Conservation (phyloP, 2,888 invertebrate species). For the Drosophila picticornis region DNA sequence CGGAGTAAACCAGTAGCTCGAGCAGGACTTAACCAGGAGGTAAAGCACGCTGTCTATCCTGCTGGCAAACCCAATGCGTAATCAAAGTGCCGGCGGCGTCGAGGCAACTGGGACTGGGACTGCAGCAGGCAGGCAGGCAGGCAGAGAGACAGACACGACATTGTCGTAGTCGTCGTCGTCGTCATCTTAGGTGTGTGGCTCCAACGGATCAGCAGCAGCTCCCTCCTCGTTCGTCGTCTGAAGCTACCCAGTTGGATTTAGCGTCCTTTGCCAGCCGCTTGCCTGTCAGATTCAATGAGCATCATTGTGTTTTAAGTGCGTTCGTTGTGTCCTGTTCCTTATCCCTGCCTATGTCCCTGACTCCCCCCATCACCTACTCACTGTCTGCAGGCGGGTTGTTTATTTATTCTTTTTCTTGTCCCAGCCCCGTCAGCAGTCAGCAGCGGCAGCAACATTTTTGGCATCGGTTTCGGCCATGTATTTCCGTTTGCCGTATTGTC, state of each 20-base stretch:
- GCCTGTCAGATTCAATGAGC: slow-evolving; percentile 81
- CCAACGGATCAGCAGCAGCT: slow-evolving; percentile 62
- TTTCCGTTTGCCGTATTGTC: slow-evolving; percentile 66
- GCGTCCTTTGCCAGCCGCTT: slow-evolving; percentile 37
- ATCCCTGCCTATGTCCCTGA: slow-evolving; percentile 12
- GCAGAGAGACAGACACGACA: slow-evolving; percentile 62
- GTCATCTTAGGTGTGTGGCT: slow-evolving; percentile 71
- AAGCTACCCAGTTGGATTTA: slow-evolving; percentile 7
- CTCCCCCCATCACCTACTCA: background rate
- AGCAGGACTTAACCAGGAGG: slow-evolving; percentile 46
- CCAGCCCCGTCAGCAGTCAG: slow-evolving; percentile 16
- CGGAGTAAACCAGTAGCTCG: slow-evolving; percentile 1
- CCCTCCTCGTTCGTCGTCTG: background rate
- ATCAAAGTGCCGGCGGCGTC: slow-evolving; percentile 63
- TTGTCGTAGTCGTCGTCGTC: slow-evolving; percentile 25
- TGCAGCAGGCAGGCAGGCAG: background rate
- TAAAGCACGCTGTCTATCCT: slow-evolving; percentile 36
- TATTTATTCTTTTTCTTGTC: slow-evolving; percentile 76
- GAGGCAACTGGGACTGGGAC: slow-evolving; percentile 2
- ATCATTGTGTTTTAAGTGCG: slow-evolving; percentile 81
- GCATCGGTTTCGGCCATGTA: slow-evolving; percentile 74
- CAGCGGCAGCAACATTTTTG: slow-evolving; percentile 61
- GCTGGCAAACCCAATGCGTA: slow-evolving; percentile 71
- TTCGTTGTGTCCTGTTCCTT: slow-evolving; percentile 74
- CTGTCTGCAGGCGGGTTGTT: slow-evolving; percentile 56